These are phyloP conservation scores for Micrasema longulum DNA, from an alignment of 1,140 invertebrate genomes.

Conservation along the genomic window DNA sequence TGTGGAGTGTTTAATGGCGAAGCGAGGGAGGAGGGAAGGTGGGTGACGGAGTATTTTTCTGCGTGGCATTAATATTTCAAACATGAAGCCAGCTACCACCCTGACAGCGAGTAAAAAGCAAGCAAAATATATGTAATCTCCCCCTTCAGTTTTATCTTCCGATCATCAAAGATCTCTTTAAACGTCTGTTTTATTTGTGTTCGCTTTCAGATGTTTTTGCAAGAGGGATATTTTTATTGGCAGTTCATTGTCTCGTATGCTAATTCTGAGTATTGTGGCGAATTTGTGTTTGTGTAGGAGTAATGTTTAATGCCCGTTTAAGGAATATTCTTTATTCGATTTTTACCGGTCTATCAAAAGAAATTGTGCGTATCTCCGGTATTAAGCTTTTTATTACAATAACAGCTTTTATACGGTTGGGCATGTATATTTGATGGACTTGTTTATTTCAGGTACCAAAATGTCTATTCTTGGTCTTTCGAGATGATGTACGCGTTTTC, in stretches of 20 bases:
- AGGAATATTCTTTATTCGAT: slow-evolving; percentile 31
- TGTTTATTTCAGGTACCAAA: background rate
- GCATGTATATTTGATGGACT: background rate
- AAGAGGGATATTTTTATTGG: slow-evolving; percentile 51
- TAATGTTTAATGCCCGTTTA: slow-evolving; percentile 35
- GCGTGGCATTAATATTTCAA: slow-evolving; percentile 53
- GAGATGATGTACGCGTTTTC: too few species aligned
- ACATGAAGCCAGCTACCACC: slow-evolving; percentile 41
- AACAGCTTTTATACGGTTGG: slow-evolving; percentile 18
- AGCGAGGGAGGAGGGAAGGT: background rate
- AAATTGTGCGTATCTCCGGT: slow-evolving; percentile 10
- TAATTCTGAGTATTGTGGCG: slow-evolving; percentile 40
- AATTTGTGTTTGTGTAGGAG: slow-evolving; percentile 35
- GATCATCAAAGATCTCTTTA: slow-evolving; percentile 55
- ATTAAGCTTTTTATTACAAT: slow-evolving; percentile 14
- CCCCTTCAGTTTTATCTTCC: slow-evolving; percentile 41
- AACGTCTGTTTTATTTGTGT: slow-evolving; percentile 53
- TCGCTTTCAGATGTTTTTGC: slow-evolving; percentile 45
- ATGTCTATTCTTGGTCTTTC: background rate
- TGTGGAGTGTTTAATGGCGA: slow-evolving; percentile 34
- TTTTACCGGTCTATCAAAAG: slow-evolving; percentile 26
- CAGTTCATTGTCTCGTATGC: slow-evolving; percentile 53
- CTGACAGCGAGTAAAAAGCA: slow-evolving; percentile 37
- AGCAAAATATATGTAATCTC: slow-evolving; percentile 53
- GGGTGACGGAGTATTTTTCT: slow-evolving; percentile 47